phyloP scores from a whole-genome alignment of 1,140 invertebrate species.

The Rhizoglyphus robini region DNA sequence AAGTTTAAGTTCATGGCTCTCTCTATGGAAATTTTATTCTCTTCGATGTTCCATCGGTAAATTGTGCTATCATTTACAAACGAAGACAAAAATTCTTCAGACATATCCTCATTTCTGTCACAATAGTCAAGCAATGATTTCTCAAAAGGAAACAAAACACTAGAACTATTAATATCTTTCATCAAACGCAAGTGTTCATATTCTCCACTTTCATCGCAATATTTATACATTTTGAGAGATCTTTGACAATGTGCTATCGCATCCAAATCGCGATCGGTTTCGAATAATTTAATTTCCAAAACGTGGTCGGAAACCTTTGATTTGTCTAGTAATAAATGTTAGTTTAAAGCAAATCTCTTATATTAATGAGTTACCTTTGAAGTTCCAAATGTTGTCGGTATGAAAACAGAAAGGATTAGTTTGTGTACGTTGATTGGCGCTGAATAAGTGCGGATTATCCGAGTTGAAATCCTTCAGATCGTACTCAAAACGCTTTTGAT shows the following conservation, averaged over 20 bases:
- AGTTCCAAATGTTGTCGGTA: background rate
- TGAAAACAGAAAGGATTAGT: background rate
- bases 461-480: background rate
- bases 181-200: background rate
- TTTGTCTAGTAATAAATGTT: background rate
- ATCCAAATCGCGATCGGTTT: background rate
- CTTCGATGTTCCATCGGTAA: background rate
- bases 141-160: background rate
- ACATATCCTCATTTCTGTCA: background rate
- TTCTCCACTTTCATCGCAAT: background rate
- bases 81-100: background rate
- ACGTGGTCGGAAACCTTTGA: background rate
- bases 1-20: background rate
- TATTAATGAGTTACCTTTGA: background rate
- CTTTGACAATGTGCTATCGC: background rate
- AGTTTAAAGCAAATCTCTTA: background rate
- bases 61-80: background rate
- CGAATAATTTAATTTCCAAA: background rate
- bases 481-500: background rate
- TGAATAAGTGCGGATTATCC: background rate
- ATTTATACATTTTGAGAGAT: background rate
- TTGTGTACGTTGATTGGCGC: background rate
- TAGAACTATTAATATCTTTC: background rate
- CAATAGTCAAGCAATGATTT: background rate
- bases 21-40: background rate